A percentile compares a stretch with the other conserved stretches of the same genome.
phyloP scores from a whole-genome alignment of 2,888 invertebrate genomes.

The Leistus spinibarbis region DNA sequence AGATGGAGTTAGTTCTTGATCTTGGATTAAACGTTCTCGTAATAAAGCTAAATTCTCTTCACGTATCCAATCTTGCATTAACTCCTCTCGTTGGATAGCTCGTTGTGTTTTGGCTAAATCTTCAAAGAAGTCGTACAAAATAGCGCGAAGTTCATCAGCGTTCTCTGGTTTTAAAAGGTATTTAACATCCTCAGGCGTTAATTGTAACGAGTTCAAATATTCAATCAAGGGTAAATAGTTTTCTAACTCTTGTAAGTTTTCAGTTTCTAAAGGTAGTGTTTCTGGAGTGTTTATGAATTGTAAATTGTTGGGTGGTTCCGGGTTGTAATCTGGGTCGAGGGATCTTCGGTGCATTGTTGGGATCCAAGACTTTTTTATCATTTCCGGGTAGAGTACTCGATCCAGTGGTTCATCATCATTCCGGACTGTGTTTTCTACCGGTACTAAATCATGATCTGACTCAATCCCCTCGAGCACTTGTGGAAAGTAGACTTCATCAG shows the following conservation, averaged over 20 bases:
- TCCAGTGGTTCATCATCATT: slow-evolving; percentile 55
- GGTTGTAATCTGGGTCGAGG: slow-evolving; percentile 17
- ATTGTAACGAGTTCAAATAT: slow-evolving; percentile 47
- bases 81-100: slow-evolving; percentile 41
- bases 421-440: slow-evolving; percentile 45
- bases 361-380: slow-evolving; percentile 52
- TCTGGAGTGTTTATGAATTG: slow-evolving; percentile 10
- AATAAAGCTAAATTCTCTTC: slow-evolving; percentile 55
- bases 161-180: slow-evolving; percentile 48
- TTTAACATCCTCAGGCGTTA: slow-evolving; percentile 49
- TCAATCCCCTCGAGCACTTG: slow-evolving; percentile 60
- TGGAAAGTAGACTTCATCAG: slow-evolving; percentile 83
- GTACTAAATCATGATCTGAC: slow-evolving; percentile 35
- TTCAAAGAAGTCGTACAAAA: slow-evolving; percentile 47
- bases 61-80: slow-evolving; percentile 37
- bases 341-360: slow-evolving; percentile 55
- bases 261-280: neutral
- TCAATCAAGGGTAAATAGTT: slow-evolving; percentile 48
- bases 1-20: slow-evolving; percentile 36
- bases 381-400: slow-evolving; percentile 47
- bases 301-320: slow-evolving; percentile 24
- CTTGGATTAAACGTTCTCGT: slow-evolving; percentile 52
- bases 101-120: slow-evolving; percentile 41
- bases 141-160: slow-evolving; percentile 39
- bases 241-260: slow-evolving; percentile 43